A percentile compares a stretch with the other conserved stretches of the same genome.
phyloP scores from a whole-genome alignment of 35 echinoderm and acorn worm genomes.

The Diadema setosum region DNA sequence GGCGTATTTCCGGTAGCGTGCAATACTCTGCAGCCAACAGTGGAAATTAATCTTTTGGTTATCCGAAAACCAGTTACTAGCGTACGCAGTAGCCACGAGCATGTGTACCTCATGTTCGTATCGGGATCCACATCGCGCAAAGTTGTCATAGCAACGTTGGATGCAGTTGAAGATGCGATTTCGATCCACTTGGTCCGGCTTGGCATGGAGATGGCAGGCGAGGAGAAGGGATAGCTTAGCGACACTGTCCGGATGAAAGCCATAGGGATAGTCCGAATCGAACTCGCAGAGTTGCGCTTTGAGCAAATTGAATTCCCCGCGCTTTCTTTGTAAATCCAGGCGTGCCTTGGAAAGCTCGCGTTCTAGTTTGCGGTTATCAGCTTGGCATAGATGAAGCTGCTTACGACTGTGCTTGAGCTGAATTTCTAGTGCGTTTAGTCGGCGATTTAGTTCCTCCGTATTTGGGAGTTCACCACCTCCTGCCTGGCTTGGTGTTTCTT shows the following conservation, averaged over 20 bases:
- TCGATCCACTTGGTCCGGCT: constrained; percentile 71
- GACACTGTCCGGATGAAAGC: constrained; percentile 69
- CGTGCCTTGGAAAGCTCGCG: constrained; percentile 53
- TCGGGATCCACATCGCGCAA: constrained; percentile 69
- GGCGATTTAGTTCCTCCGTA: constrained; percentile 25
- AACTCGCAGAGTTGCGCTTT: constrained; percentile 26
- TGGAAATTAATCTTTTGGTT: constrained; percentile 90
- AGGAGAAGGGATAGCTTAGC: constrained; percentile 83
- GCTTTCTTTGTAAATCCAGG: constrained; percentile 60
- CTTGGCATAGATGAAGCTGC: constrained; percentile 67
- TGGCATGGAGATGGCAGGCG: constrained; percentile 70
- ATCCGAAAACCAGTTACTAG: constrained; percentile 95
- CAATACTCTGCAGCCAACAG: constrained; percentile 95
- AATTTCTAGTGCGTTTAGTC: constrained; percentile 43
- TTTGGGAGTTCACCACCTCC: neutral
- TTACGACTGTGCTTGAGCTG: constrained; percentile 78
- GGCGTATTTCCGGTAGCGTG: constrained; percentile 84
- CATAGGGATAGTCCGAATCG: constrained; percentile 53
- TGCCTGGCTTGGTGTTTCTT: neutral
- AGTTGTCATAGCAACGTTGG: constrained; percentile 84
- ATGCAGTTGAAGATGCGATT: constrained; percentile 73
- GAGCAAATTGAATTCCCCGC: constrained; percentile 7
- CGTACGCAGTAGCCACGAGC: constrained; percentile 92
- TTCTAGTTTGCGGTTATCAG: constrained; percentile 60
- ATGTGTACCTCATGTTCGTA: constrained; percentile 98